Conservation (phyloP, 2,888 invertebrate species). For the Himalopsyche japonica region DNA sequence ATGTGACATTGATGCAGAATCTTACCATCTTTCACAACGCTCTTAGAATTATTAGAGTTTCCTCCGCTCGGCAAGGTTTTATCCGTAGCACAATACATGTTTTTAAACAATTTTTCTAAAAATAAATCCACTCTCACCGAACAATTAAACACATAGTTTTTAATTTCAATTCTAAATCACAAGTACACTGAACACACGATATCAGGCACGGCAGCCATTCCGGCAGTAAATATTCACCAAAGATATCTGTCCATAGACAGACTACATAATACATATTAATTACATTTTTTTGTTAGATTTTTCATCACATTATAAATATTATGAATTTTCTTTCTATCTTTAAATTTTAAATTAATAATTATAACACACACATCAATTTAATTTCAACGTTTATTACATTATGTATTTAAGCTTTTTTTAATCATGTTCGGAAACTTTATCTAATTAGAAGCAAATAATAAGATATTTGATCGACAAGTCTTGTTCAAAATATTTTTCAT, state of each 20-base stretch:
- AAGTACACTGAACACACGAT: conserved; percentile 50
- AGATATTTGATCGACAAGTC: too few species aligned
- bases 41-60: conserved; percentile 71
- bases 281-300: neutral
- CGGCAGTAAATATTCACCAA: conserved; percentile 57
- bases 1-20: conserved; percentile 42
- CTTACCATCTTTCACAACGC: conserved; percentile 76
- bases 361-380: too few species aligned
- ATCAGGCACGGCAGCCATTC: conserved; percentile 58
- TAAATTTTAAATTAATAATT: too few species aligned
- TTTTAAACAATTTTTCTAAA: conserved; percentile 48
- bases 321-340: too few species aligned
- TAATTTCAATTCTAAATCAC: conserved; percentile 47
- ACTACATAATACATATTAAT: conserved; percentile 12
- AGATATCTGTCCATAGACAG: conserved; percentile 30
- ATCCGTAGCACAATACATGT: conserved; percentile 77
- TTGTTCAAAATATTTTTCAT: too few species aligned
- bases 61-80: conserved; percentile 75
- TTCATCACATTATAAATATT: too few species aligned
- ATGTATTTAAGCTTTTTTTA: too few species aligned
- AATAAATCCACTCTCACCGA: conserved; percentile 63
- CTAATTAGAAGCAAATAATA: too few species aligned
- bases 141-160: conserved; percentile 58
- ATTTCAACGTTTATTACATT: too few species aligned
- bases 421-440: too few species aligned